Evolutionary conservation across 1,140 invertebrate species (phyloP).

Genomic region (Grapholita molesta): DNA sequence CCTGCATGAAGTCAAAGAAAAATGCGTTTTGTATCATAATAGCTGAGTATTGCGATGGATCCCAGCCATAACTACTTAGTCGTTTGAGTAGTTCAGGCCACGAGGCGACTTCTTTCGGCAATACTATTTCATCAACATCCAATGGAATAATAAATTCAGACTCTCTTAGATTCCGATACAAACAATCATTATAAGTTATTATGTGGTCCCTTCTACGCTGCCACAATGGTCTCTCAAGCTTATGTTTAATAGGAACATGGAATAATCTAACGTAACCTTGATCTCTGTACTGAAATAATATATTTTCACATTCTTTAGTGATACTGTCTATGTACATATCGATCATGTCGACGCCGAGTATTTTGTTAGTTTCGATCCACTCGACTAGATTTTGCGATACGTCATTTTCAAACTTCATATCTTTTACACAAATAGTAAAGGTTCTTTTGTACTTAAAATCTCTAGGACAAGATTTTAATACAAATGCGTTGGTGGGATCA

Average conservation of each 20-base stretch:
- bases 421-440: slow-evolving; percentile 86
- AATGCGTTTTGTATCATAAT: slow-evolving; percentile 83
- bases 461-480: slow-evolving; percentile 35
- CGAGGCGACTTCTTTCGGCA: slow-evolving; percentile 79
- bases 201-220: slow-evolving; percentile 85
- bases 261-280: slow-evolving; percentile 78
- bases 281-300: slow-evolving; percentile 79
- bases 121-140: slow-evolving; percentile 85
- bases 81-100: slow-evolving; percentile 78
- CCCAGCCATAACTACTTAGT: slow-evolving; percentile 58
- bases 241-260: slow-evolving; percentile 74
- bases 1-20: slow-evolving; percentile 78
- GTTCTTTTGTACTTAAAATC: slow-evolving; percentile 44
- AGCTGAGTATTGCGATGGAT: slow-evolving; percentile 76
- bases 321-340: slow-evolving; percentile 82
- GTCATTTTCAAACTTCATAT: slow-evolving; percentile 82
- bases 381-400: slow-evolving; percentile 81
- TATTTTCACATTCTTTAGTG: slow-evolving; percentile 72
- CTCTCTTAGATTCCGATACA: slow-evolving; percentile 83
- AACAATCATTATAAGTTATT: slow-evolving; percentile 85
- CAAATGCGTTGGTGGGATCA: slow-evolving; percentile 58
- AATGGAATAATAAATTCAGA: slow-evolving; percentile 83
- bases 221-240: slow-evolving; percentile 79
- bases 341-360: slow-evolving; percentile 83
- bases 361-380: slow-evolving; percentile 83